Conservation (phyloP, 1,140 invertebrate species). For the Aphidius gifuensis region DNA sequence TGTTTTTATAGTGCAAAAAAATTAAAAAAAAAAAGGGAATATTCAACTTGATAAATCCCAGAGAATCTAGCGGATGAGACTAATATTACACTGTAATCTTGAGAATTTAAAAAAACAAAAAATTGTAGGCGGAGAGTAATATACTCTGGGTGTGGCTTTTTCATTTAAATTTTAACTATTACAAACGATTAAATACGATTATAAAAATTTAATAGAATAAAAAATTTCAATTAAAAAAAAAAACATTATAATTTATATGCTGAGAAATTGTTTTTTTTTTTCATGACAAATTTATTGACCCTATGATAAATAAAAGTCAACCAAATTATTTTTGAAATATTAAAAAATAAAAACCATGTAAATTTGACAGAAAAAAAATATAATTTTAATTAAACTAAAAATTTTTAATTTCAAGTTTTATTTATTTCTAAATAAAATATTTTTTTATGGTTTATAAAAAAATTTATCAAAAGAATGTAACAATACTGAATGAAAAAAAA, state of each 20-base stretch:
- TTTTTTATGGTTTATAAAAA: too few relatives aligned
- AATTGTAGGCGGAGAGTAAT: constrained; percentile 15
- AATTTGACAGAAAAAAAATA: too few relatives aligned
- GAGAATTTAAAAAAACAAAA: constrained; percentile 9
- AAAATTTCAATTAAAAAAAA: not conserved
- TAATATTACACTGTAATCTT: not conserved
- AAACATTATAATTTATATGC: constrained; percentile 10
- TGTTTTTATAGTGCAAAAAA: not conserved
- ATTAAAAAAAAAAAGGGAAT: not conserved
- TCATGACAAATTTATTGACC: not conserved
- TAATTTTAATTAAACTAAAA: too few relatives aligned
- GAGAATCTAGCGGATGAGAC: too few relatives aligned
- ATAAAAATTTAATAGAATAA: not conserved
- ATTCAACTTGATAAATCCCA: too few relatives aligned
- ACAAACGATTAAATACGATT: constrained; percentile 7
- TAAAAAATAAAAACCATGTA: too few relatives aligned
- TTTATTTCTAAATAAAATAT: too few relatives aligned
- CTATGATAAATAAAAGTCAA: too few relatives aligned
- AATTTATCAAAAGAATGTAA: too few relatives aligned
- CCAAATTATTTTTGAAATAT: too few relatives aligned
- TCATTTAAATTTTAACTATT: constrained; percentile 22
- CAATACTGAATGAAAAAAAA: too few relatives aligned
- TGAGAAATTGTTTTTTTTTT: not conserved
- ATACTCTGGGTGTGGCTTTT: constrained; percentile 18
- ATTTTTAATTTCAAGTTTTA: too few relatives aligned